phyloP scores from a whole-genome alignment of 1,140 invertebrate genomes.

The Sycophaga agraensis region DNA sequence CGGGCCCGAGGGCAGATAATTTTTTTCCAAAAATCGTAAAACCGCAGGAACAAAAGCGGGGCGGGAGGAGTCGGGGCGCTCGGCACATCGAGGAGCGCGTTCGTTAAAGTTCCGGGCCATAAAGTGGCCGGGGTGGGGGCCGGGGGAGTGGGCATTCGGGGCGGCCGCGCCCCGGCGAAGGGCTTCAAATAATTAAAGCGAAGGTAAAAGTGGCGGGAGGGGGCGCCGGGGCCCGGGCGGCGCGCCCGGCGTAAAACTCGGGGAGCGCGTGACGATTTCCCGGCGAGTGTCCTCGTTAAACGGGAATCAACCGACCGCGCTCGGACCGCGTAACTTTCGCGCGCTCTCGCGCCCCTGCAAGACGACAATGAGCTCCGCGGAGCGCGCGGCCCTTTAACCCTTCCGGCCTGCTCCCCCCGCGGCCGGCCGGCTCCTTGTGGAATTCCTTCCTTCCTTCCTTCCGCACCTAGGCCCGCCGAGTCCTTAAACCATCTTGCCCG shows the following conservation, averaged over 20 bases:
- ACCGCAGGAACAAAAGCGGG: not conserved
- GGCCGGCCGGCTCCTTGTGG: no score
- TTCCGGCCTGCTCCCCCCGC: no score
- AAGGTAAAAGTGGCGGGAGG: constrained; percentile 33
- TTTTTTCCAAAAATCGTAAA: not conserved
- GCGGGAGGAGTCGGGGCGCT: not conserved
- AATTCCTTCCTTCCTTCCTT: constrained; percentile 1
- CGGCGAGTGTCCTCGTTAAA: constrained; percentile 32
- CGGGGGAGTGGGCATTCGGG: not conserved
- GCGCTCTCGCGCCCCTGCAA: not conserved
- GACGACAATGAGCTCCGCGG: constrained; percentile 7
- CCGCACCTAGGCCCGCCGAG: not conserved
- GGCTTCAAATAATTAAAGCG: constrained; percentile 39
- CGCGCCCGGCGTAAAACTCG: constrained; percentile 21
- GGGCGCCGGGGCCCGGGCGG: not conserved
- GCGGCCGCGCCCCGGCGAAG: not conserved
- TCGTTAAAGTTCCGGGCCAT: constrained; percentile 35
- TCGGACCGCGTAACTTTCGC: constrained; percentile 19
- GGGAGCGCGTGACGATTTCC: constrained; percentile 29
- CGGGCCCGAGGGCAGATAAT: not conserved
- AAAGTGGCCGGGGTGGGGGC: constrained; percentile 16
- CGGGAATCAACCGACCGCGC: constrained; percentile 22
- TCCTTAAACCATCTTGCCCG: not conserved
- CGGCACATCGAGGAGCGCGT: constrained; percentile 11
- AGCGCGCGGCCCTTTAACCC: no score